Conservation (phyloP, 2,113 vertebrate genomes). For the Gnathonemus echidnorhynchus region DNA sequence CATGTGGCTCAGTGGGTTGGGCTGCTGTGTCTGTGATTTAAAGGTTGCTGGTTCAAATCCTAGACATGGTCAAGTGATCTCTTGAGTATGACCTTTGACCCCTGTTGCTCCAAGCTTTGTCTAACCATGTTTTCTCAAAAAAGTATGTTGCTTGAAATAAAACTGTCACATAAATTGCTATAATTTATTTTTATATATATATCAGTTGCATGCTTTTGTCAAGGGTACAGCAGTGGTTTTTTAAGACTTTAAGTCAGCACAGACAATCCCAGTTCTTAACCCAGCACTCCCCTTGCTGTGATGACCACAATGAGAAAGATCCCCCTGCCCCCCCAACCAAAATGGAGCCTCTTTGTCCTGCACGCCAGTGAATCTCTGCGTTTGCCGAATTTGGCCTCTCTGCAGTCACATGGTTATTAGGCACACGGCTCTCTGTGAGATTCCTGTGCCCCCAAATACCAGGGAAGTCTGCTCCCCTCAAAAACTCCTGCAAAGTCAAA, state of each 20-base stretch:
- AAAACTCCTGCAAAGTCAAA: background rate
- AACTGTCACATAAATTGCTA: background rate
- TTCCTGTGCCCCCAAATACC: background rate
- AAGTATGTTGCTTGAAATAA: background rate
- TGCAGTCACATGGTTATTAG: background rate
- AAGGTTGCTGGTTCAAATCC: background rate
- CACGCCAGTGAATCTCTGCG: background rate
- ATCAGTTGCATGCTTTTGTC: background rate
- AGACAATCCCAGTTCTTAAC: background rate
- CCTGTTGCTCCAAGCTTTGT: background rate
- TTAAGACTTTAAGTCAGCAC: background rate
- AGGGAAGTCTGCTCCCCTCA: background rate
- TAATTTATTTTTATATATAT: background rate
- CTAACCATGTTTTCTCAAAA: background rate
- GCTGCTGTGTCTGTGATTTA: background rate
- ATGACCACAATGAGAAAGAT: background rate
- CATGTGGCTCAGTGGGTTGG: background rate
- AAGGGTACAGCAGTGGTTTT: background rate
- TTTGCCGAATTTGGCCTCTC: background rate
- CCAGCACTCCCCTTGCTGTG: background rate
- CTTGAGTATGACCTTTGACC: background rate
- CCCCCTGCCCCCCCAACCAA: background rate
- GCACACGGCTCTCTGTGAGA: background rate
- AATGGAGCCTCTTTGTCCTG: background rate
- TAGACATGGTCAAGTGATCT: background rate